Percentiles rank a stretch among this genome's conserved stretches.
phyloP scores from a whole-genome alignment of 2,888 invertebrate species.

The Hyles lineata region DNA sequence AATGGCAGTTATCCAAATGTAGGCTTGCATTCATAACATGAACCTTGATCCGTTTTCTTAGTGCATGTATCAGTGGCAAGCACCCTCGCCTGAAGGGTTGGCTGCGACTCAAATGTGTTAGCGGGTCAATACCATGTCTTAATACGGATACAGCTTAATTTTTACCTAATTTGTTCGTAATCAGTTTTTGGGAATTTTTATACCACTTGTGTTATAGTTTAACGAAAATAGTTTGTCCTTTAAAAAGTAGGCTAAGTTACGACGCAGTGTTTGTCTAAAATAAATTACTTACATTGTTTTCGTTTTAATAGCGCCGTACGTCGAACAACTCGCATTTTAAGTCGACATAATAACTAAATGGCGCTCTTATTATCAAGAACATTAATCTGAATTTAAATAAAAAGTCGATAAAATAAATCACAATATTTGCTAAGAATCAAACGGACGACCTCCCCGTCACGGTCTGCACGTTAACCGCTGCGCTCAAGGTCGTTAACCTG shows the following conservation, averaged over 20 bases:
- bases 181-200: no score
- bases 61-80: neutral
- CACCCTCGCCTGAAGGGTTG: neutral
- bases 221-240: no score
- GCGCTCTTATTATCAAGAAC: no score
- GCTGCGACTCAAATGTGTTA: slow-evolving; percentile 14
- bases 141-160: neutral
- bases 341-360: no score
- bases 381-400: no score
- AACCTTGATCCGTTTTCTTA: slow-evolving; percentile 7
- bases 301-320: no score
- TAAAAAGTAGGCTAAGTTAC: no score
- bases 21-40: slow-evolving; percentile 4
- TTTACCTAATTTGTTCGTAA: no score
- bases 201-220: no score
- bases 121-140: neutral
- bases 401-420: neutral
- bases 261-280: no score
- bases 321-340: no score
- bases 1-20: slow-evolving; percentile 16
- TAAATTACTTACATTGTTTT: no score
- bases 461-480: slow-evolving; percentile 19
- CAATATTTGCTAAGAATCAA: slow-evolving; percentile 19
- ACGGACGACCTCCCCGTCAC: slow-evolving; percentile 24
- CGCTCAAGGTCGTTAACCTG: slow-evolving; percentile 27